Base-by-base conservation (phyloP, 2,797 vertebrate genomes). In the Ataeniobius toweri region DNA sequence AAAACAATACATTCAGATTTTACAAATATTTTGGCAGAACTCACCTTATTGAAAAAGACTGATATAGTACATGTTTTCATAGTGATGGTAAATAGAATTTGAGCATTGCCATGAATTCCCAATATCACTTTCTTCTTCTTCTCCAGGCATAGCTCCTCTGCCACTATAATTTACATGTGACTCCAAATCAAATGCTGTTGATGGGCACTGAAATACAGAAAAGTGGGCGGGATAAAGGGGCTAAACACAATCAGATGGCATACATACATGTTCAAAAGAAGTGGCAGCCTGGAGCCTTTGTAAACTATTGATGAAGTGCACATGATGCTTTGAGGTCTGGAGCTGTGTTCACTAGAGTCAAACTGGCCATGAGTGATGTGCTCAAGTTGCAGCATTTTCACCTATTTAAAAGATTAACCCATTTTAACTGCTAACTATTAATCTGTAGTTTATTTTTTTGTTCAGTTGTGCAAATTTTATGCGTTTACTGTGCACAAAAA, bases 211-310 rank as follows among this genome's bases (percentile, higher is more conserved):
- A 87, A 82, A 78, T 48, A 73, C 67, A 79, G 67, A 77, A 65
- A 41, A 51, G 44, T 55, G 67, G 71, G 59, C 53, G 31, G 77
- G 51, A 77, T 71, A 44, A 76, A 31, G 56, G 46, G 69, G 73
- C 78, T 92, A 89, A 93, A 91, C 82, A 84, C 84, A 86, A 89
- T 93, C 91, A 92, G 88, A 94, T 89, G 90, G 89, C 80, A 90
- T 86, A 90, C 85, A 72, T 85, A 80, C 79, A 89, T 78, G 80
- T 86, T 92, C 85, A 70, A 88, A 81, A 89, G 81, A 90, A 89
- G 92, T 86, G 77, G 87, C 86, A 85, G 79, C 84, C 89, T 80
- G 81, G 84, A 89, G 80, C 84, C 77, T 36, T 73, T 73, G 73
- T 90, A 84, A 93, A 90, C 84, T 90, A 85, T 89, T 93, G 93